Evolutionary conservation across 1,140 invertebrate species (phyloP).

Genomic region (Centruroides vittatus): DNA sequence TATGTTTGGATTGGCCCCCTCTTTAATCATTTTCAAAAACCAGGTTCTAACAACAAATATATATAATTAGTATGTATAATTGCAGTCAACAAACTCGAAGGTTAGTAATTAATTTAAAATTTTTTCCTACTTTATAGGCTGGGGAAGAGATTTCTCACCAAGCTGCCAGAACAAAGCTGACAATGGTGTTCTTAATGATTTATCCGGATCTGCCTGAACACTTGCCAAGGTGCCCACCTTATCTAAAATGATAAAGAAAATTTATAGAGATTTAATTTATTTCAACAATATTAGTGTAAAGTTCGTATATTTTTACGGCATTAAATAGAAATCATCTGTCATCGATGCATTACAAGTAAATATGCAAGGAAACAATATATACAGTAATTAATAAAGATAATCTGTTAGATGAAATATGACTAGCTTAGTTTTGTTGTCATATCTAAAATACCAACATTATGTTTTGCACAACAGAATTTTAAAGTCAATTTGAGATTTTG

Average conservation of each 20-base stretch:
- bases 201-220: constrained; percentile 19
- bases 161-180: constrained; percentile 30
- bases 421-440: no score
- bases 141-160: constrained; percentile 15
- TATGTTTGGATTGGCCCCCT: constrained; percentile 17
- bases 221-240: constrained; percentile 17
- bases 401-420: no score
- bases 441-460: no score
- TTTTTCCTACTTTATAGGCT: constrained; percentile 11
- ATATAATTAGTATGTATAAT: neutral
- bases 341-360: no score
- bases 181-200: constrained; percentile 26
- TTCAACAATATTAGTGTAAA: no score
- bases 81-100: neutral
- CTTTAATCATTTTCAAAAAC: constrained; percentile 4
- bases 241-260: constrained; percentile 13
- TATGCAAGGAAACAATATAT: no score
- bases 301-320: no score
- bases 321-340: no score
- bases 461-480: no score
- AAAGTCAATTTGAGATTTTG: no score
- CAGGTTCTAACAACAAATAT: constrained; percentile 5
- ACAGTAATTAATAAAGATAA: no score
- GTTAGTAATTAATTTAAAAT: neutral
- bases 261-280: constrained; percentile 7